Evolutionary conservation across 2,888 invertebrate species (phyloP).

Genomic region (Acleris cristana): DNA sequence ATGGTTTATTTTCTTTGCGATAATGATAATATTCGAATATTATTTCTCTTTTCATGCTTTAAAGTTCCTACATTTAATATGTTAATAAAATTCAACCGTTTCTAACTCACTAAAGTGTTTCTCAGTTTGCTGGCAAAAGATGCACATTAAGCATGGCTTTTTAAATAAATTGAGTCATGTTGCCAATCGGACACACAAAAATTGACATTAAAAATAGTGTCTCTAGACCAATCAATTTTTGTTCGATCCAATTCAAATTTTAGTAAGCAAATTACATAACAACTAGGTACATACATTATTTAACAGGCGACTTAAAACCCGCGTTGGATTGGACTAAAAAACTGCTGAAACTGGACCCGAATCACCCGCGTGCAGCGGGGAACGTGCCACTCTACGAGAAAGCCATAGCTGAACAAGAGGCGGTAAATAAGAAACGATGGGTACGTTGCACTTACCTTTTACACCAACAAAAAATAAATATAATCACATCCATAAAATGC

Average conservation of each 20-base stretch:
- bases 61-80: too few relatives aligned
- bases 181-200: too few relatives aligned
- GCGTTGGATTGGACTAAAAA: constrained; percentile 96
- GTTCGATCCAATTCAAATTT: too few relatives aligned
- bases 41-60: too few relatives aligned
- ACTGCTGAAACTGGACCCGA: constrained; percentile 90
- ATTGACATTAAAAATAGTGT: too few relatives aligned
- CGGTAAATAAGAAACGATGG: constrained; percentile 57
- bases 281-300: neutral
- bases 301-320: constrained; percentile 89
- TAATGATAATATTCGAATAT: neutral
- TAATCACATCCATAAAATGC: too few relatives aligned
- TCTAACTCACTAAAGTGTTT: neutral
- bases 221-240: too few relatives aligned
- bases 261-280: neutral
- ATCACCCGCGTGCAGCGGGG: constrained; percentile 93
- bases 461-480: too few relatives aligned
- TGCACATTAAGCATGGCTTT: too few relatives aligned
- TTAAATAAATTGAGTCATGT: too few relatives aligned
- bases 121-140: too few relatives aligned
- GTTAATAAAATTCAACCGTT: neutral
- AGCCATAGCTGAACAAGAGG: constrained; percentile 84
- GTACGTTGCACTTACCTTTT: constrained; percentile 47
- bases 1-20: too few relatives aligned
- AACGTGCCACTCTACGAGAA: constrained; percentile 96